These are phyloP conservation scores for Ispidina picta DNA, from an alignment of 2,797 vertebrate species.

Conservation along the genomic window DNA sequence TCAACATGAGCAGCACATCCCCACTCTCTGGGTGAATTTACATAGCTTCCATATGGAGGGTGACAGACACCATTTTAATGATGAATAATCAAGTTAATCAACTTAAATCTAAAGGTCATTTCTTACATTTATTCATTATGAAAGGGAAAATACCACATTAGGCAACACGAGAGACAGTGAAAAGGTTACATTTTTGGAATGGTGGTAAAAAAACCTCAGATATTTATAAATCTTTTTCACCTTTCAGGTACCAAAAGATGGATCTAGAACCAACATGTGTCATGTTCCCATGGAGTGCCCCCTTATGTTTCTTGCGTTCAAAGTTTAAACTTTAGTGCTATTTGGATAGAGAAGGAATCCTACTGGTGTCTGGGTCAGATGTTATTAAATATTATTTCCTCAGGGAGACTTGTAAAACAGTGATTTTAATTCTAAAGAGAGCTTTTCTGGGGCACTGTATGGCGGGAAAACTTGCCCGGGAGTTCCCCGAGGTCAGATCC, in stretches of 20 bases:
- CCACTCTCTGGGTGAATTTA: background rate
- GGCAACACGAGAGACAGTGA: background rate
- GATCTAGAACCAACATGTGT: background rate
- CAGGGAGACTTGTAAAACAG: background rate
- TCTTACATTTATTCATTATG: background rate
- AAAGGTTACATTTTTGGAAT: background rate
- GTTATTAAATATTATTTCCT: background rate
- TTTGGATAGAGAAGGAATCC: background rate
- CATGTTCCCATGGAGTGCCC: accelerated
- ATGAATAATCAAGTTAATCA: slow-evolving; percentile 5
- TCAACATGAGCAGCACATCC: background rate
- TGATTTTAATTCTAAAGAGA: background rate
- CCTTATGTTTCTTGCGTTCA: background rate
- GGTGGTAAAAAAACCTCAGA: background rate
- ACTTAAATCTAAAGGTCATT: slow-evolving; percentile 5
- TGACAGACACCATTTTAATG: slow-evolving; percentile 21
- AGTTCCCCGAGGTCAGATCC: too few relatives aligned
- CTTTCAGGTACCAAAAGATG: background rate
- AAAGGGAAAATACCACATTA: background rate
- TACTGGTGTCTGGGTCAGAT: background rate
- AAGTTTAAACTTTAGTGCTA: background rate
- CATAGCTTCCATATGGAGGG: background rate
- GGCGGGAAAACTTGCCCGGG: too few relatives aligned
- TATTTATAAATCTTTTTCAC: background rate
- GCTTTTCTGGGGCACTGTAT: background rate